Conservation (phyloP, 2,797 vertebrate species). For the Uromys caudimaculatus region DNA sequence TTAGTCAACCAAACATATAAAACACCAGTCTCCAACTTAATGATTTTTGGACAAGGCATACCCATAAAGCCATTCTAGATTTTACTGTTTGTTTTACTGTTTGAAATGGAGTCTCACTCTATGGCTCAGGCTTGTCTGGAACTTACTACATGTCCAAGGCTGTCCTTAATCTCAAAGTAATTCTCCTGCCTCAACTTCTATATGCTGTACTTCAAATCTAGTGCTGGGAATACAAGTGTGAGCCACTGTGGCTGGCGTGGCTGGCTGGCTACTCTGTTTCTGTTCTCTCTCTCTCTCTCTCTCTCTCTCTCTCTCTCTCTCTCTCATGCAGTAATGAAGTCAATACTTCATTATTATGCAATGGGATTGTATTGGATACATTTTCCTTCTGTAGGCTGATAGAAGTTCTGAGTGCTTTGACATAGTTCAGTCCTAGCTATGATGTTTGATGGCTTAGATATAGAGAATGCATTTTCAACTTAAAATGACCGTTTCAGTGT, state of each 20-base stretch:
- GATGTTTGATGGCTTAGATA: background rate
- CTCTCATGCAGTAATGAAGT: background rate
- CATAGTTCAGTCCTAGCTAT: background rate
- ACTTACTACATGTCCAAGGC: background rate
- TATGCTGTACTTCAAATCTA: background rate
- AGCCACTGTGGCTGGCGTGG: too few species aligned
- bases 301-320: background rate
- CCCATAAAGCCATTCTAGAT: background rate
- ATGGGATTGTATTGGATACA: background rate
- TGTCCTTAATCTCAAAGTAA: background rate
- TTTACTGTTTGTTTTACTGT: background rate
- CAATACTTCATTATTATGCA: background rate
- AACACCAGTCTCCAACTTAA: background rate
- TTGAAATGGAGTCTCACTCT: background rate
- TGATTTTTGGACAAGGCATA: background rate
- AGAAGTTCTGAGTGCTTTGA: background rate
- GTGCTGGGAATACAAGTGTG: background rate
- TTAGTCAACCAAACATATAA: background rate
- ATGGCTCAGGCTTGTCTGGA: background rate
- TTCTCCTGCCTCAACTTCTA: background rate
- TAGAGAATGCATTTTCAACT: background rate
- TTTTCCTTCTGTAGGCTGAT: background rate
- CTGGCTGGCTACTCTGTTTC: background rate
- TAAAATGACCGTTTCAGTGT: background rate
- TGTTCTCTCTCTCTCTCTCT: background rate